Evolutionary conservation across 2,888 invertebrate species (phyloP).

Genomic region (Tridacna gigas): DNA sequence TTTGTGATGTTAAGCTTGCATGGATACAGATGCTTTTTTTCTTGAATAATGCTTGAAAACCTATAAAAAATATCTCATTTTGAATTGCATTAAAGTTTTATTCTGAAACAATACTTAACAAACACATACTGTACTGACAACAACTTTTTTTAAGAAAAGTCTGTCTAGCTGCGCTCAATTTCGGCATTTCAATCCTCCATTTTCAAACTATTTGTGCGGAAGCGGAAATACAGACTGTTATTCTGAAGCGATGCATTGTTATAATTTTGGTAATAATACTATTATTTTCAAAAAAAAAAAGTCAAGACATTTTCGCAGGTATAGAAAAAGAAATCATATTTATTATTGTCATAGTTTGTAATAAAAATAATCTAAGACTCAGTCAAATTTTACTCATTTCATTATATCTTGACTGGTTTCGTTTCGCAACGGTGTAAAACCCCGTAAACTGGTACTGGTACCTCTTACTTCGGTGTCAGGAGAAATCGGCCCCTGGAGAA

Average conservation of each 20-base stretch:
- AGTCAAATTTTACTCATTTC: too few species aligned
- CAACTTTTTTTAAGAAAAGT: neutral
- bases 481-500: too few species aligned
- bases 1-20: constrained; percentile 22
- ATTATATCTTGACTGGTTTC: too few species aligned
- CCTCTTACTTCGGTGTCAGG: too few species aligned
- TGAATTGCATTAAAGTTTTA: neutral
- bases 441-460: too few species aligned
- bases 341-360: too few species aligned
- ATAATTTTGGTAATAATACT: too few species aligned
- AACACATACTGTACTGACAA: neutral
- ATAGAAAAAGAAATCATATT: too few species aligned
- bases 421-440: too few species aligned
- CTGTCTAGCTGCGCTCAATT: neutral
- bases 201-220: constrained; percentile 69
- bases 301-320: too few species aligned
- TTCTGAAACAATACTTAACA: neutral
- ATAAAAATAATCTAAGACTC: too few species aligned
- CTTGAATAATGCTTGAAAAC: neutral
- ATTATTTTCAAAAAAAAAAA: too few species aligned
- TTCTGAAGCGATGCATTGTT: constrained; percentile 1
- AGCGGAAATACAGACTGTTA: constrained; percentile 21
- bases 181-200: constrained; percentile 49
- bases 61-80: neutral
- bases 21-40: constrained; percentile 11